phyloP scores from a whole-genome alignment of 1,140 invertebrate species.

The Propsilocerus akamusi region DNA sequence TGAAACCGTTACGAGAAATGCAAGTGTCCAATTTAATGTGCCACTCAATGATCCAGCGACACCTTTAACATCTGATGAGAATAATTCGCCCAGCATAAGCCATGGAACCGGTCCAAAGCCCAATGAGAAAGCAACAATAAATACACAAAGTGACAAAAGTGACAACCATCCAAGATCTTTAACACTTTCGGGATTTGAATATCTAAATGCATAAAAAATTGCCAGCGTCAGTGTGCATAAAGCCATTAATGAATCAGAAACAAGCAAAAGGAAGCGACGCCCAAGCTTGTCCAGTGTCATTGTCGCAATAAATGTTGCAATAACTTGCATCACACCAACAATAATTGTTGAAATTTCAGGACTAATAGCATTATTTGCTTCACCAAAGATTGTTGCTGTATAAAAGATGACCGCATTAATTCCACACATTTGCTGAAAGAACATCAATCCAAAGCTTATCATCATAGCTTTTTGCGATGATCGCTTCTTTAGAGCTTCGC shows the following conservation, averaged over 20 bases:
- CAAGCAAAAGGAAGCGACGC: conserved; percentile 42
- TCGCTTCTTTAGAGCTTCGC: conserved; percentile 32
- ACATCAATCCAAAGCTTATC: conserved; percentile 59
- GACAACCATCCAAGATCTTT: conserved; percentile 42
- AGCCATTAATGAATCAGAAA: conserved; percentile 42
- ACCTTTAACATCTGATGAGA: conserved; percentile 54
- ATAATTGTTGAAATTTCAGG: conserved; percentile 43
- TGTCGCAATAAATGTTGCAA: conserved; percentile 43
- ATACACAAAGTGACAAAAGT: conserved; percentile 48
- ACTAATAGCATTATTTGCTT: conserved; percentile 30
- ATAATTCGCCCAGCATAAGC: conserved; percentile 55
- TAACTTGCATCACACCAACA: conserved; percentile 54
- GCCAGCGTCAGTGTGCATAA: conserved; percentile 39
- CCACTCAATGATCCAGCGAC: conserved; percentile 53
- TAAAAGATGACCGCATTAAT: conserved; percentile 79
- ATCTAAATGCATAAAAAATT: conserved; percentile 41
- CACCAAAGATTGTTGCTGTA: conserved; percentile 49
- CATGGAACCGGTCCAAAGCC: conserved; percentile 70
- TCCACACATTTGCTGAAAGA: conserved; percentile 70
- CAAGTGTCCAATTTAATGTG: conserved; percentile 57
- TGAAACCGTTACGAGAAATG: conserved; percentile 62
- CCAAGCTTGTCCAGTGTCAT: conserved; percentile 46
- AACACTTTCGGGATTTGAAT: conserved; percentile 9
- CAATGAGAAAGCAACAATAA: conserved; percentile 55
- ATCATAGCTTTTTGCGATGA: conserved; percentile 44